Base-by-base conservation (phyloP, 2,113 vertebrate species). In the Regulus satrapa region DNA sequence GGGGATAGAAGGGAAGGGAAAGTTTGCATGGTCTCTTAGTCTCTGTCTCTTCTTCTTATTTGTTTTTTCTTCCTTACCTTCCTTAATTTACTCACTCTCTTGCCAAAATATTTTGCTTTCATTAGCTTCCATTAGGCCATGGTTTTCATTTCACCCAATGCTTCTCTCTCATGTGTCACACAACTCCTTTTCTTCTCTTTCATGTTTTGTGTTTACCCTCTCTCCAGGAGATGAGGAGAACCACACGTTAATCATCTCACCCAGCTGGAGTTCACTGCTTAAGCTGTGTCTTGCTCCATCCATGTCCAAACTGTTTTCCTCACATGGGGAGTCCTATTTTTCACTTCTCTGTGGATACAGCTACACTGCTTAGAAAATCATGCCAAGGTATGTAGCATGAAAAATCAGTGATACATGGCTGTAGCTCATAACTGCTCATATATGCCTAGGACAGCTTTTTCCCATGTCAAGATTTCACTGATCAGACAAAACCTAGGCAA, bases 101-200 rank as follows among this genome's bases (percentile, higher is more conserved):
- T 15, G 12, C 24, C 26, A 38, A 76, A 79, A n/a, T 1, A 0
- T 58, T 69, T 84, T 1, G 0, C 6, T 76, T 83, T 45, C 15
- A 32, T 79, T 59, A 19, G 7, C 20, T 90, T 79, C 20, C 23
- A 8, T 46, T 59, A 31, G 7, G 8, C 18, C 17, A 24, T 6
- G 23, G 16, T 41, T 34, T 49, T 32, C 11, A 23, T 36, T 28
- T 45, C 12, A 40, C 5, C 3, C 36, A 49, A 2, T 4, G 10
- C 2, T 75, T 75, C 13, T 29, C 25, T 67, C 25, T 19, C 9
- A 17, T 31, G 12, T 71, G 43, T 89, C 24, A 48, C 9, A 28
- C 19, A 61, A 48, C 2, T 58, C 20, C 23, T 72, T 66, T 64
- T 34, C 12, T 49, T 45, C 14, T 48, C n/a, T 88, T 46, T 4